A percentile compares a stretch with the other conserved stretches of the same genome.
phyloP scores from a whole-genome alignment of 2,113 vertebrate genomes.

The Oceanites oceanicus region DNA sequence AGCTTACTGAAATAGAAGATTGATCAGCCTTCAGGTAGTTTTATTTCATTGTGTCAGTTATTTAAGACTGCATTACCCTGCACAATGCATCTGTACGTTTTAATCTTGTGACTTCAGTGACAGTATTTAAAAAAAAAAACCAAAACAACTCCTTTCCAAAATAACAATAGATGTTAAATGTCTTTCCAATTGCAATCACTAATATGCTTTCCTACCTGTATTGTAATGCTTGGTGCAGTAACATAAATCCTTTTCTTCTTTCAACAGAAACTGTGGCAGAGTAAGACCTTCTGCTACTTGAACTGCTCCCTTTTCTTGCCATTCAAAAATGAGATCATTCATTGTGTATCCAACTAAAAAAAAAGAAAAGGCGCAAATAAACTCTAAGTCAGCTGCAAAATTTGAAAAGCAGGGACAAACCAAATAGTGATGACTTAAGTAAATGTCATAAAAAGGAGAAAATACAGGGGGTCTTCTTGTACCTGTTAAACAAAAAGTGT shows the following conservation, averaged over 20 bases:
- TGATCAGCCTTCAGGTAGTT: background rate
- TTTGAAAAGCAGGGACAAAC: background rate
- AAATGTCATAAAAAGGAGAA: background rate
- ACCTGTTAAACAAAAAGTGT: background rate
- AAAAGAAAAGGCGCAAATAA: background rate
- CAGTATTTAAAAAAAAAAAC: background rate
- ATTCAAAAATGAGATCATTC: conserved; percentile 99
- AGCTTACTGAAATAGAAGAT: background rate
- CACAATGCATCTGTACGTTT: background rate
- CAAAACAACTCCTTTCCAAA: background rate
- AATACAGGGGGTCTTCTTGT: background rate
- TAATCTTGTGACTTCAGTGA: background rate
- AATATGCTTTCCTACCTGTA: conserved; percentile 79
- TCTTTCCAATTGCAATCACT: background rate
- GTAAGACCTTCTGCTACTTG: conserved; percentile 97
- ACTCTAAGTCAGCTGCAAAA: background rate
- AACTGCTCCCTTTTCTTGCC: conserved; percentile 95
- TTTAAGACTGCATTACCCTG: background rate
- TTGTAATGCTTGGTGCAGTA: conserved; percentile 97
- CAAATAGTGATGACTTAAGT: background rate
- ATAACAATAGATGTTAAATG: background rate
- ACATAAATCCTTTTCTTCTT: conserved; percentile 92
- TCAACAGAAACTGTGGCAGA: conserved; percentile 93
- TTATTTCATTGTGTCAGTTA: background rate
- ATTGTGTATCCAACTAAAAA: conserved; percentile 95